Evolutionary conservation across 2,888 invertebrate genomes (phyloP).

Genomic region (Drosophila quasianomalipes): DNA sequence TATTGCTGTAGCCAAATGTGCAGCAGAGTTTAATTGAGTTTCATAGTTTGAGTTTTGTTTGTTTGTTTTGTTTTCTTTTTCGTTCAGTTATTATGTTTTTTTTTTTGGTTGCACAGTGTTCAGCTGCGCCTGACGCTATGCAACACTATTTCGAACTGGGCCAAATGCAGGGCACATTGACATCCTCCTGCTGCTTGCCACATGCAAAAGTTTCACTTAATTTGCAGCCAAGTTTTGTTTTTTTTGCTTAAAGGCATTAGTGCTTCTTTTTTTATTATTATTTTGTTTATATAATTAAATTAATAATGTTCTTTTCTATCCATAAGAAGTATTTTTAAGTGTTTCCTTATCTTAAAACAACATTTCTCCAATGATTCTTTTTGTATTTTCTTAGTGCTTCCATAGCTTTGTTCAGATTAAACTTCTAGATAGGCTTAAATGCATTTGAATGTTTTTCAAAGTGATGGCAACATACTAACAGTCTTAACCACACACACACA

Average conservation of each 20-base stretch:
- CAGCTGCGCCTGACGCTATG: slow-evolving; percentile 1
- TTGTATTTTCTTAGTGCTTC: not conserved
- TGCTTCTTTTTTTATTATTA: not conserved
- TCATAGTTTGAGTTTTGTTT: slow-evolving; percentile 25
- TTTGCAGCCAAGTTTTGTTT: not conserved
- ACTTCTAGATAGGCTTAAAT: slow-evolving; percentile 20
- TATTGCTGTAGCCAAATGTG: slow-evolving; percentile 39
- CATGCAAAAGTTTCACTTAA: not conserved
- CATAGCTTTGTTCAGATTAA: not conserved
- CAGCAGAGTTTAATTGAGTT: slow-evolving; percentile 65
- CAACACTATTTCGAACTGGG: slow-evolving; percentile 17
- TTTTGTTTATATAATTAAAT: not conserved
- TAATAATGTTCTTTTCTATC: not conserved
- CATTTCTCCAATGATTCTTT: not conserved
- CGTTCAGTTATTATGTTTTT: not conserved
- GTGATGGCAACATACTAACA: slow-evolving; percentile 31
- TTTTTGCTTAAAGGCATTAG: not conserved
- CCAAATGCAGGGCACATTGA: slow-evolving; percentile 15
- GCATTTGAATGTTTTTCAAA: slow-evolving; percentile 63
- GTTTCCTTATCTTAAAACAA: not conserved
- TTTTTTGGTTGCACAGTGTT: not conserved
- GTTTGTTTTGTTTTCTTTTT: slow-evolving; percentile 4
- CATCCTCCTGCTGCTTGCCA: slow-evolving; percentile 14
- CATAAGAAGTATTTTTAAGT: not conserved
- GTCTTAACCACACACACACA: slow-evolving; percentile 13